Evolutionary conservation across 2,113 vertebrate species (phyloP).

Genomic region (Bettongia penicillata): DNA sequence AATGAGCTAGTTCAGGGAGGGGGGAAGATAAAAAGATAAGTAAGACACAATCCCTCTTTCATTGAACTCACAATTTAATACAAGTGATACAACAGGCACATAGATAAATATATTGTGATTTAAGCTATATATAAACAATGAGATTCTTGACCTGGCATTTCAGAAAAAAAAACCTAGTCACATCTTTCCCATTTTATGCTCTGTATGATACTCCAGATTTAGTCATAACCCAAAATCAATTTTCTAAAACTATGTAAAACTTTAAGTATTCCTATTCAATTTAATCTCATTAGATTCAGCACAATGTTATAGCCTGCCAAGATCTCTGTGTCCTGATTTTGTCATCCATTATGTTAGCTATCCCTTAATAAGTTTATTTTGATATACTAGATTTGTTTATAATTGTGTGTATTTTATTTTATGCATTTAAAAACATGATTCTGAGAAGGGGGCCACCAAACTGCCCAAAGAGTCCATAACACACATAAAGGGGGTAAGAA

Average conservation of each 20-base stretch:
- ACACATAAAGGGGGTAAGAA: background rate
- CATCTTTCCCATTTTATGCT: background rate
- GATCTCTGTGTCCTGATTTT: background rate
- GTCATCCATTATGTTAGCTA: background rate
- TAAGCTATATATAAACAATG: background rate
- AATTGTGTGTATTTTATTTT: background rate
- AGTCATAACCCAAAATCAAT: background rate
- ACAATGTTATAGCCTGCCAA: background rate
- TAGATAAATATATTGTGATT: background rate
- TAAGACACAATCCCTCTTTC: background rate
- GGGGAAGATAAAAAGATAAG: background rate
- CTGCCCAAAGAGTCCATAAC: background rate
- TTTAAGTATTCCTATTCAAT: background rate
- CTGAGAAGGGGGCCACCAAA: background rate
- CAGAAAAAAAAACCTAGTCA: background rate
- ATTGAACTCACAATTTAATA: background rate
- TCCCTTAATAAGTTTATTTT: background rate
- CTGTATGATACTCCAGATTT: background rate
- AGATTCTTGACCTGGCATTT: background rate
- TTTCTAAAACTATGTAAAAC: background rate
- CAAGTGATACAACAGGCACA: background rate
- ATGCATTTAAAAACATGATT: background rate
- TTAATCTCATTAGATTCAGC: background rate
- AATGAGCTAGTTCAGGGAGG: background rate
- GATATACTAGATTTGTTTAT: background rate